phyloP scores from a whole-genome alignment of 2,888 invertebrate species.

The Apoda limacodes region DNA sequence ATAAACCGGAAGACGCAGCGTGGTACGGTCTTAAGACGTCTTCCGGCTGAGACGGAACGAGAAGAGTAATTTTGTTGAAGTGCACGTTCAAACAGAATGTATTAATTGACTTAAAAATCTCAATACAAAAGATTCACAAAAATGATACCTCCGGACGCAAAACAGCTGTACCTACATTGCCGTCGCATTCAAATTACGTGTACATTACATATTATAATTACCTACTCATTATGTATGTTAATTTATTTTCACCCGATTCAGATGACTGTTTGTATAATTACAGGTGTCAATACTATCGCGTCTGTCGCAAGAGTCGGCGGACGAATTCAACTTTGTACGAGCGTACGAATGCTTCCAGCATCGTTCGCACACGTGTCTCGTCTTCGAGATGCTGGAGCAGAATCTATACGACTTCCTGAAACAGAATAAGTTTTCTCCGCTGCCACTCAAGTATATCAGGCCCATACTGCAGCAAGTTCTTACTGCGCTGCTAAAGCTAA shows the following conservation, averaged over 20 bases:
- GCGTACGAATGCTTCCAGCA: conserved; percentile 99
- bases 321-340: conserved; percentile 99
- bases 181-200: too few relatives aligned
- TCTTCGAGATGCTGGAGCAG: conserved; percentile 99
- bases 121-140: too few relatives aligned
- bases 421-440: conserved; percentile 99
- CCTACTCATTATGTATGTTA: background rate
- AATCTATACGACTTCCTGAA: conserved; percentile 99
- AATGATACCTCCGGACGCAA: too few relatives aligned
- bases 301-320: conserved; percentile 96
- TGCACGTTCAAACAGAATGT: too few relatives aligned
- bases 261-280: too few relatives aligned
- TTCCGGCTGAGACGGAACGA: too few relatives aligned
- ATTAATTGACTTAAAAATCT: too few relatives aligned
- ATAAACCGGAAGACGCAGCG: too few relatives aligned
- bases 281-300: conserved; percentile 91
- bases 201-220: too few relatives aligned
- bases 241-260: conserved; percentile 1
- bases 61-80: too few relatives aligned
- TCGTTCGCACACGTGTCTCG: conserved; percentile 98
- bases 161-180: too few relatives aligned
- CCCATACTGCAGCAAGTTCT: conserved; percentile 98
- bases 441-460: conserved; percentile 97
- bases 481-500: conserved; percentile 87
- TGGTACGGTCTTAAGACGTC: too few relatives aligned